Base-by-base conservation (phyloP, 2,797 vertebrate species). In the Sebastes alutus region DNA sequence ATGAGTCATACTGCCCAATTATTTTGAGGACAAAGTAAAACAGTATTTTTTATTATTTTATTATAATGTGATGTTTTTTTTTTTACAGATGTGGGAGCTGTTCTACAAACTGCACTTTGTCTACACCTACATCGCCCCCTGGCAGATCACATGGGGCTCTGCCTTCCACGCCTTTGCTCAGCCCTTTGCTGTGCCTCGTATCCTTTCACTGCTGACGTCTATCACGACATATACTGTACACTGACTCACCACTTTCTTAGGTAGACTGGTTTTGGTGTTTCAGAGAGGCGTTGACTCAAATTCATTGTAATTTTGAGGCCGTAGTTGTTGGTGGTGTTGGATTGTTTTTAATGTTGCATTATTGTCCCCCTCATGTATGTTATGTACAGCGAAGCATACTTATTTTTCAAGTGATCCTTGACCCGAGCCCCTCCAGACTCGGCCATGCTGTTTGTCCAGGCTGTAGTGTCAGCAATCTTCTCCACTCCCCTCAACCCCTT, bases 111-210 rank as follows among this genome's bases (percentile, higher is more conserved):
- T 99, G 92, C 97, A 97, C 91, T 99, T 99, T 89, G 97, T 99
- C 77, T 99, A 99, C 92, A 99, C 98, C 83, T 99, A 99, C 87
- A 98, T 99, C 58, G 98, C 98, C 74, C 98, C 98, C 0, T 99
- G 98, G 98, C 98, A 99, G 88, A 99, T 99, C 92, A 99, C 98
- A 0, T 99, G 98, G 98, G 98, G 98, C 63, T 99, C 98, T 56
- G 98, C 98, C 68, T 99, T 99, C 89, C 98, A 99, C 64, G 98
- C 98, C 87, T 99, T 99, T 59, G 98, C 98, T 87, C 98, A 99
- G 90, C 98, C 98, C 20, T 99, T 99, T 82, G 98, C 98, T 56
- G 98, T 99, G 89, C 98, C 98, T 94, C 98, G 98, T 99, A 99
- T 99, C 98, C 97, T 98, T 97, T 55, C 46, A 33, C 33, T 33